phyloP scores from a whole-genome alignment of 2,797 vertebrate species.

The Peromyscus nudipes region DNA sequence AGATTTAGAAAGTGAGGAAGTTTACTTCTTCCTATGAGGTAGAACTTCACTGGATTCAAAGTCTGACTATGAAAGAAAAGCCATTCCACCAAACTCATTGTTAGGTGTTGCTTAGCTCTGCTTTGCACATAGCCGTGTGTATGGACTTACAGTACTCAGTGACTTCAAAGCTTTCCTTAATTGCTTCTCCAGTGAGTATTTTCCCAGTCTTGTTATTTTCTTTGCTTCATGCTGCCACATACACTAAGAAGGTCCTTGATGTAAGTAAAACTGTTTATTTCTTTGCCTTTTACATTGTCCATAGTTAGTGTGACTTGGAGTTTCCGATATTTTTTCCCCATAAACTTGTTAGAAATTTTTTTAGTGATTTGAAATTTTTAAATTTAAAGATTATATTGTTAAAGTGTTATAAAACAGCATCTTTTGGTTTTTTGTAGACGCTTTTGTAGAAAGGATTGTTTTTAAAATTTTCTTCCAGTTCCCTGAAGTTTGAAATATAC shows the following conservation, averaged over 20 bases:
- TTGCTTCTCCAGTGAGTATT: conserved; percentile 95
- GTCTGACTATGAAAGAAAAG: not conserved
- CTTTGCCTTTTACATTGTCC: not conserved
- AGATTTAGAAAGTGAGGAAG: conserved; percentile 44
- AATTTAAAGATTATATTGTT: conserved; percentile 48
- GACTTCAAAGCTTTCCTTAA: conserved; percentile 90
- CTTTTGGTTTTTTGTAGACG: conserved; percentile 50
- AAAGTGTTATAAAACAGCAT: not conserved
- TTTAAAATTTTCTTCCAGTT: not conserved
- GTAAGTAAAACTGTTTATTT: conserved; percentile 90
- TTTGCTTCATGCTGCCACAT: conserved; percentile 97
- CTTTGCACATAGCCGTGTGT: not conserved
- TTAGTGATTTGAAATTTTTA: conserved; percentile 55
- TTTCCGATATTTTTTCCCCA: conserved; percentile 19
- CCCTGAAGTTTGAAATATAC: conserved; percentile 32
- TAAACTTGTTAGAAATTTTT: conserved; percentile 27
- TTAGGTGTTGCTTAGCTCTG: not conserved
- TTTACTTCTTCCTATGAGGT: not conserved
- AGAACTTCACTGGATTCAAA: conserved; percentile 53
- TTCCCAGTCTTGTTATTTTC: conserved; percentile 99
- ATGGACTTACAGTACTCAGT: conserved; percentile 18
- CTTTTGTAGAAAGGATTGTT: not conserved
- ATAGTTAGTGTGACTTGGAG: conserved; percentile 5
- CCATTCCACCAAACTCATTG: not conserved
- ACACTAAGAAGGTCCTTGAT: conserved; percentile 98